phyloP scores from a whole-genome alignment of 2,797 vertebrate genomes.

The Acanthiza pusilla region DNA sequence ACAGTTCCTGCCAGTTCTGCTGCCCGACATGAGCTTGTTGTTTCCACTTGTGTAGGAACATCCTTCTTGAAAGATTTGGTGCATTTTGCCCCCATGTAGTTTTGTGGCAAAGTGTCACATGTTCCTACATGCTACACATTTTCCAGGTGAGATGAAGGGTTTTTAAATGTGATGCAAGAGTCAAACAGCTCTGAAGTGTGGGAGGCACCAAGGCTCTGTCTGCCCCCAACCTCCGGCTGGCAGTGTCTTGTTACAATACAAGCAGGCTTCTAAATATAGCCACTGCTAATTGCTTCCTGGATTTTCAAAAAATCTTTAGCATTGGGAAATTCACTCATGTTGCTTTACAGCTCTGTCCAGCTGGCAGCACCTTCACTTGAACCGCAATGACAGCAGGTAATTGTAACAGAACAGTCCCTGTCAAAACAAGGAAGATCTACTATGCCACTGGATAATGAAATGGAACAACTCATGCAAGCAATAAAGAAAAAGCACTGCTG shows the following conservation, averaged over 20 bases:
- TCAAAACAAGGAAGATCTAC: conserved; percentile 42
- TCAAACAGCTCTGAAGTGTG: neutral
- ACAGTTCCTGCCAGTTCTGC: neutral
- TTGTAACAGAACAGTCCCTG: conserved; percentile 35
- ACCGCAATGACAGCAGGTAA: conserved; percentile 61
- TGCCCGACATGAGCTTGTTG: neutral
- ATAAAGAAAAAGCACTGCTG: neutral
- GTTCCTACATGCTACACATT: neutral
- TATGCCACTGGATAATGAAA: conserved; percentile 15
- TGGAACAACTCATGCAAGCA: conserved; percentile 15
- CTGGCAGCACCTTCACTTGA: conserved; percentile 53
- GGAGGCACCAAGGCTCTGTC: neutral
- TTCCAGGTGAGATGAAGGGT: neutral
- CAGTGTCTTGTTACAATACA: neutral
- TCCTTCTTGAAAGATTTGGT: neutral
- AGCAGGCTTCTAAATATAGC: neutral
- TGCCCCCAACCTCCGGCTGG: neutral
- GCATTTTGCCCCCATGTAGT: neutral
- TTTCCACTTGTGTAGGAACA: neutral
- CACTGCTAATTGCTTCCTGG: conserved; percentile 39
- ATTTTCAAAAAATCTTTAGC: conserved; percentile 34
- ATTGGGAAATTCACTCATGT: conserved; percentile 17
- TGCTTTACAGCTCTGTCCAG: conserved; percentile 55
- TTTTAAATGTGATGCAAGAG: neutral
- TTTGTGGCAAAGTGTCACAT: neutral